phyloP scores from a whole-genome alignment of 2,888 invertebrate genomes.

The Mylabris sibirica region DNA sequence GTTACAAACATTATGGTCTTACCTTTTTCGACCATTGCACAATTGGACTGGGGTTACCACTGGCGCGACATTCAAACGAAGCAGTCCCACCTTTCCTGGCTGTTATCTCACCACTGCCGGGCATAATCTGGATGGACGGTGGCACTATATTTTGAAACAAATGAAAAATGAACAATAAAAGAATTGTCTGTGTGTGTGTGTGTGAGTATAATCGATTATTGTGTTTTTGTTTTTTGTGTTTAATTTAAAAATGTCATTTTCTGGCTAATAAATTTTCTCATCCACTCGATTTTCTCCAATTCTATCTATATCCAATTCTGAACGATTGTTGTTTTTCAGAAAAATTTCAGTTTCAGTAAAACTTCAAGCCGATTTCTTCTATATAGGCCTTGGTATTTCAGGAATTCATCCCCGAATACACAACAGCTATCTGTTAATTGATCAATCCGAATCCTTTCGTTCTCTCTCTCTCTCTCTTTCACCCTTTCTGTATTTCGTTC shows the following conservation, averaged over 20 bases:
- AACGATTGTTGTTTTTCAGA: too few relatives aligned
- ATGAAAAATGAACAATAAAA: background rate
- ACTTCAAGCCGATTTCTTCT: background rate
- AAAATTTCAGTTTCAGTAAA: background rate
- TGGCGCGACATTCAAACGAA: slow-evolving; percentile 61
- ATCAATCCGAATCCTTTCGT: slow-evolving; percentile 1
- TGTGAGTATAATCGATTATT: background rate
- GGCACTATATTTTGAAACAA: slow-evolving; percentile 52
- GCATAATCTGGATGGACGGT: slow-evolving; percentile 59
- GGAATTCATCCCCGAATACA: background rate
- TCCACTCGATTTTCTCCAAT: too few relatives aligned
- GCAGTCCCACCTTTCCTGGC: slow-evolving; percentile 61
- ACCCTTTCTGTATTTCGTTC: too few relatives aligned
- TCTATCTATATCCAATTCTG: too few relatives aligned
- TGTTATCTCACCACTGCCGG: slow-evolving; percentile 57
- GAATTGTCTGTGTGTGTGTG: too few relatives aligned
- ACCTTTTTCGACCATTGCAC: slow-evolving; percentile 64
- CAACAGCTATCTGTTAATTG: slow-evolving; percentile 6
- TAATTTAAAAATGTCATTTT: background rate
- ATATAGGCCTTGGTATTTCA: background rate
- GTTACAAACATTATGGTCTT: slow-evolving; percentile 21
- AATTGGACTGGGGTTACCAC: slow-evolving; percentile 62
- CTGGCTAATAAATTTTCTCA: background rate
- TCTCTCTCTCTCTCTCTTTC: too few relatives aligned
- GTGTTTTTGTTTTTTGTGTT: background rate